These are phyloP conservation scores for Melieria crassipennis DNA, from an alignment of 2,888 invertebrate species.

Conservation along the genomic window DNA sequence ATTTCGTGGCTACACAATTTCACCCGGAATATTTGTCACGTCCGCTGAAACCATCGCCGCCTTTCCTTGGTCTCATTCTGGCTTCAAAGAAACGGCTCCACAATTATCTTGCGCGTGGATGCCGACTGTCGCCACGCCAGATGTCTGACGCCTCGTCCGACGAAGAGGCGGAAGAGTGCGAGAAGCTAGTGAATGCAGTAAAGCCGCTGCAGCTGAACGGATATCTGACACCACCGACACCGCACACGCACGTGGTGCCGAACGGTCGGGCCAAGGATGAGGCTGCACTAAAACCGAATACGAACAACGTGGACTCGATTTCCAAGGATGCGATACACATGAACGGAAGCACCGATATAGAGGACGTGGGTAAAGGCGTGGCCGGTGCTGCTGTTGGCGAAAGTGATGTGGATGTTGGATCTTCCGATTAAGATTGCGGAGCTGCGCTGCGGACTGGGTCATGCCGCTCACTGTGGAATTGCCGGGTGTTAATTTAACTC, in stretches of 20 bases:
- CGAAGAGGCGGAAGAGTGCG: slow-evolving; percentile 52
- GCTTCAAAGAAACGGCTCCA: slow-evolving; percentile 87
- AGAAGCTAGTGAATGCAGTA: slow-evolving; percentile 16
- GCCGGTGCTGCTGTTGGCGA: not conserved
- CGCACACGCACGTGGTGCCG: not conserved
- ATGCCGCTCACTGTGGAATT: too few relatives aligned
- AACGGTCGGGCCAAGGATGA: slow-evolving; percentile 6
- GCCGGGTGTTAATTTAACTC: too few relatives aligned
- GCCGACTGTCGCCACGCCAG: slow-evolving; percentile 78
- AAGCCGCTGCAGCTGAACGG: slow-evolving; percentile 26
- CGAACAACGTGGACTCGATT: not conserved
- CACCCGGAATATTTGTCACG: slow-evolving; percentile 97
- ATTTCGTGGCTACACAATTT: slow-evolving; percentile 95
- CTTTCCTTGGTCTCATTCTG: slow-evolving; percentile 92
- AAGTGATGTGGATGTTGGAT: not conserved
- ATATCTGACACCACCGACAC: slow-evolving; percentile 1
- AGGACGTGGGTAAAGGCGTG: not conserved
- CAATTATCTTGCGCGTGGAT: slow-evolving; percentile 77
- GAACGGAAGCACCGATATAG: not conserved
- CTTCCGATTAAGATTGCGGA: not conserved
- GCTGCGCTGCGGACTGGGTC: too few relatives aligned
- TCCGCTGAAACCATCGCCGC: slow-evolving; percentile 91
- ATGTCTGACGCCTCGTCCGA: slow-evolving; percentile 80
- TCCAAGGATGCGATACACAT: not conserved
- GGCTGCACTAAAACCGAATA: not conserved